phyloP scores from a whole-genome alignment of 1,140 invertebrate genomes.

The Apis cerana region DNA sequence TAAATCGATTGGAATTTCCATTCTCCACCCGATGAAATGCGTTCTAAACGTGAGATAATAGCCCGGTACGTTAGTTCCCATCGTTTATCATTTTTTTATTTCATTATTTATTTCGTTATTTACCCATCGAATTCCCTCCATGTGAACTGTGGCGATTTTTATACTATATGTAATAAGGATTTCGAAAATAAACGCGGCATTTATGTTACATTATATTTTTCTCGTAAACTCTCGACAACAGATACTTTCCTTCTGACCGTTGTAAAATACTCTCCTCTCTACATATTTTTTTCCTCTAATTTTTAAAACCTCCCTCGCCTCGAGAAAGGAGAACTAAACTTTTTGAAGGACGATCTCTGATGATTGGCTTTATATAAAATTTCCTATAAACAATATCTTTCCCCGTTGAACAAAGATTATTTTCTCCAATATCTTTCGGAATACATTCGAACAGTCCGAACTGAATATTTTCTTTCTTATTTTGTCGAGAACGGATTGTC shows the following conservation, averaged over 20 bases:
- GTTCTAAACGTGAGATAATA: slow-evolving; percentile 46
- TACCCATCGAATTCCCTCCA: not conserved
- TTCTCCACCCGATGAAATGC: slow-evolving; percentile 54
- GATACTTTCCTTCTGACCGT: slow-evolving; percentile 2
- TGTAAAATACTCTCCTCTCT: slow-evolving; percentile 36
- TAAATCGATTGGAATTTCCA: slow-evolving; percentile 55
- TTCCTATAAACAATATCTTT: slow-evolving; percentile 43
- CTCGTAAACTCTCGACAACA: slow-evolving; percentile 43
- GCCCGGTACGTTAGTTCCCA: slow-evolving; percentile 54
- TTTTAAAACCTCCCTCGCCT: slow-evolving; percentile 5
- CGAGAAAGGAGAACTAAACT: slow-evolving; percentile 21
- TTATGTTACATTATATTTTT: slow-evolving; percentile 42
- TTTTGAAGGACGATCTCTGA: slow-evolving; percentile 36
- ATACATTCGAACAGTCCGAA: slow-evolving; percentile 10
- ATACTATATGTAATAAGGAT: slow-evolving; percentile 37
- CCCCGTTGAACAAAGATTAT: slow-evolving; percentile 10
- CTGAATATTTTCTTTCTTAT: slow-evolving; percentile 10
- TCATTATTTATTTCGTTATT: slow-evolving; percentile 12
- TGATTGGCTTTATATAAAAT: slow-evolving; percentile 47
- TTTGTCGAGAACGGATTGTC: slow-evolving; percentile 55
- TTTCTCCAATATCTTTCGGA: not conserved
- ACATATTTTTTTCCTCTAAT: slow-evolving; percentile 3
- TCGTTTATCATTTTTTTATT: slow-evolving; percentile 42
- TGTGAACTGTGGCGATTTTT: not conserved
- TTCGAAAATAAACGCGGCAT: slow-evolving; percentile 53